Evolutionary conservation across 2,888 invertebrate species (phyloP), one percentile per base, ranked within the genome.

Genomic region (Cryptocephalus primarius): DNA sequence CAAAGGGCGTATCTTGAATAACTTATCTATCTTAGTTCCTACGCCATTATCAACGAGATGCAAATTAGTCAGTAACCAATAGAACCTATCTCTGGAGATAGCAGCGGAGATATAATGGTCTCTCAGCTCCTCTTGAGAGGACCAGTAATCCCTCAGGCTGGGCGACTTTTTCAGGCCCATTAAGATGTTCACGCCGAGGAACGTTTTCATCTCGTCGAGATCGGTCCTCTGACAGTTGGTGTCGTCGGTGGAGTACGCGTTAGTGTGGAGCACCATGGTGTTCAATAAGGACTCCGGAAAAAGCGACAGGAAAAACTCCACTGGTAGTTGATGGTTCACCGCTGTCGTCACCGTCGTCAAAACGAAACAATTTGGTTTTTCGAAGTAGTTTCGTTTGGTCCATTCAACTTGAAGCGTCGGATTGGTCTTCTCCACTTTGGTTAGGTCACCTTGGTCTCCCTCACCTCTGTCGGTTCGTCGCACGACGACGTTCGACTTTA

Each of bases 1-100:
- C 33, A 57, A 42, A n/a, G 58, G 57, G 46, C 50, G 45, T 12
- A 60, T 13, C 57, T 59, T 57, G 44, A 54, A 57, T 33, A 60
- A 45, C 48, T 57, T 56, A 42, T 60, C 55, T 49, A 53, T 58
- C 33, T 48, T 43, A 31, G 52, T 43, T 33, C 50, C 46, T 12
- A 45, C 47, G 47, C 45, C 51, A 44, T 53, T 54, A 44, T 60
- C 57, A 47, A 52, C 56, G 39, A 59, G 40, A 51, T 59, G 59
- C 11, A 50, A 32, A 39, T 48, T 42, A 8, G 39, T 42, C 32
- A 50, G 42, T 13, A 50, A 38, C 44, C 44, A 45, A 4, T 8
- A 22, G 32, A 47, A 47, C 42, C 39, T 41, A 22, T 47, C 42
- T 32, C 48, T 39, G 13, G 42, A 42, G 39, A 46, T 48, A 6